Conservation (phyloP, 2,888 invertebrate genomes). For the Stenchaetothrips biformis region DNA sequence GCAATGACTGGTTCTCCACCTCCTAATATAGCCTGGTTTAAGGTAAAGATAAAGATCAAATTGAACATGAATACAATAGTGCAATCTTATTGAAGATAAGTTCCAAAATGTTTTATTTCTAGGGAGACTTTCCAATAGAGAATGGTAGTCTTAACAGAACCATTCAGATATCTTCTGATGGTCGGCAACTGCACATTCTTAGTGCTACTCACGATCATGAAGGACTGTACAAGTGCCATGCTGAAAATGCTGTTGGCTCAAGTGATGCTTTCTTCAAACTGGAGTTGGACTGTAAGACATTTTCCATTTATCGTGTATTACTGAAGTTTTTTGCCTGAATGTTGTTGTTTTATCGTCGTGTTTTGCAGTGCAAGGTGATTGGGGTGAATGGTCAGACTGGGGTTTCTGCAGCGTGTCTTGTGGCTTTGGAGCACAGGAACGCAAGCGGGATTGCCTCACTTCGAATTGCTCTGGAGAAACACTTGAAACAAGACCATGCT, state of each 20-base stretch:
- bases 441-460: constrained; percentile 44
- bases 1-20: constrained; percentile 55
- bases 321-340: not conserved
- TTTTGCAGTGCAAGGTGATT: constrained; percentile 51
- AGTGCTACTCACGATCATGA: constrained; percentile 49
- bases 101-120: constrained; percentile 24
- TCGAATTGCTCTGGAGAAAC: constrained; percentile 28
- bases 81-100: not conserved
- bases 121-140: constrained; percentile 27
- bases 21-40: constrained; percentile 57
- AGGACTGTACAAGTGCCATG: constrained; percentile 57
- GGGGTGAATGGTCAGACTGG: constrained; percentile 51
- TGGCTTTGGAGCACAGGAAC: constrained; percentile 47
- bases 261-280: constrained; percentile 38
- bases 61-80: constrained; percentile 27
- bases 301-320: not conserved
- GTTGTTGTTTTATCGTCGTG: not conserved
- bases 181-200: constrained; percentile 48
- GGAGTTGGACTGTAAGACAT: constrained; percentile 35
- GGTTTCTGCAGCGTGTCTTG: constrained; percentile 50
- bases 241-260: constrained; percentile 52
- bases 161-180: constrained; percentile 43
- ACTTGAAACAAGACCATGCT: constrained; percentile 31
- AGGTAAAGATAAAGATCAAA: constrained; percentile 45
- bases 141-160: constrained; percentile 22